phyloP scores from a whole-genome alignment of 2,113 vertebrate genomes.

The Actenoides hombroni region DNA sequence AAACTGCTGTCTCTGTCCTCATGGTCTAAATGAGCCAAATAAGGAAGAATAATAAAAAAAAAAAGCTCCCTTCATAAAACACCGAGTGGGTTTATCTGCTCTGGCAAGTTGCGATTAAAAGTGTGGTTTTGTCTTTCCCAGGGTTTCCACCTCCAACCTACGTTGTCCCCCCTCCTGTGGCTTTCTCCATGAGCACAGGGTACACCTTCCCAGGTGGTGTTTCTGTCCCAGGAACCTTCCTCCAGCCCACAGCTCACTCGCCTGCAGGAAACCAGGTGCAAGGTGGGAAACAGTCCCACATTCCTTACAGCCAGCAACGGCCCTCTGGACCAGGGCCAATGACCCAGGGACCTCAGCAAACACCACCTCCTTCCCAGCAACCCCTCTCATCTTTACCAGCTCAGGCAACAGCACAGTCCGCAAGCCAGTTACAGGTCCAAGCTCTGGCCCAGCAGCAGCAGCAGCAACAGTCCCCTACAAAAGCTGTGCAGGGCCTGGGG shows the following conservation, averaged over 20 bases:
- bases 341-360: conserved; percentile 85
- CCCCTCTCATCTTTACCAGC: conserved; percentile 79
- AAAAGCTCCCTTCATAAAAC: neutral
- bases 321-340: conserved; percentile 90
- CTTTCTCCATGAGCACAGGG: conserved; percentile 93
- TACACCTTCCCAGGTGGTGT: conserved; percentile 93
- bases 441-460: conserved; percentile 82
- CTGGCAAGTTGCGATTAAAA: neutral
- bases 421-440: conserved; percentile 89
- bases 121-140: conserved; percentile 39
- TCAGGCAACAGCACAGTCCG: conserved; percentile 85
- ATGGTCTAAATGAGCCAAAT: neutral
- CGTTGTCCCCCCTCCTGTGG: conserved; percentile 93
- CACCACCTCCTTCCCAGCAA: conserved; percentile 81
- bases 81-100: neutral
- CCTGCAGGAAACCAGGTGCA: conserved; percentile 86
- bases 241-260: conserved; percentile 87
- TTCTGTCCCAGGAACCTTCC: conserved; percentile 89
- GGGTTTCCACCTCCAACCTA: conserved; percentile 95
- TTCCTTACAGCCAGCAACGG: conserved; percentile 98
- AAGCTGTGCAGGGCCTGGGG: conserved; percentile 84
- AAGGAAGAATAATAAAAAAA: neutral
- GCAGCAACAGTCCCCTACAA: conserved; percentile 85
- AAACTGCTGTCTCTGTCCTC: neutral
- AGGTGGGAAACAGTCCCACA: conserved; percentile 94